These are phyloP conservation scores for Megalurothrips usitatus DNA, from an alignment of 2,888 invertebrate species.

Conservation along the genomic window DNA sequence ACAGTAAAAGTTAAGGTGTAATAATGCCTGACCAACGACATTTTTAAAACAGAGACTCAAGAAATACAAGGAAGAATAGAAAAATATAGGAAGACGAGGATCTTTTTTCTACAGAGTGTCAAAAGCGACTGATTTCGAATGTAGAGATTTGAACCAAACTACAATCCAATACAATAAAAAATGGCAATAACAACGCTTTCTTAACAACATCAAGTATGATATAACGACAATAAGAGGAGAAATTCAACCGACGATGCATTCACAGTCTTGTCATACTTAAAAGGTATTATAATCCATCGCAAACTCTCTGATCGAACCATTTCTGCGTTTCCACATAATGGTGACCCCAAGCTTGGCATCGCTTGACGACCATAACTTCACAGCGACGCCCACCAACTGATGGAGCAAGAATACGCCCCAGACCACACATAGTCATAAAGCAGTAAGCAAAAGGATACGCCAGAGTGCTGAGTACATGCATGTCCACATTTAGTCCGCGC, in stretches of 20 bases:
- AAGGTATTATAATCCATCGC: no score
- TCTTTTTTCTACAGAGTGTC: not conserved
- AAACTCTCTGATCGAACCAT: no score
- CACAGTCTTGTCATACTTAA: not conserved
- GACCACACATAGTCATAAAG: no score
- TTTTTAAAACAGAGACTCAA: not conserved
- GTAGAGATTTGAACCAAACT: not conserved
- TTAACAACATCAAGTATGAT: not conserved
- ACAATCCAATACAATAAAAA: not conserved
- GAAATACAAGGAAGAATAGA: conserved; percentile 2
- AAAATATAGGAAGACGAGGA: conserved; percentile 25
- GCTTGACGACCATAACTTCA: no score
- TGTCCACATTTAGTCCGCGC: no score
- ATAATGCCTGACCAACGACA: no score
- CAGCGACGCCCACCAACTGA: no score
- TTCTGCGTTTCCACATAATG: no score
- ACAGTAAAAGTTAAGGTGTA: not conserved
- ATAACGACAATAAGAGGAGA: conserved; percentile 3
- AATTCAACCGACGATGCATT: not conserved
- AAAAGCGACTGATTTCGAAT: not conserved
- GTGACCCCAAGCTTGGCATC: no score
- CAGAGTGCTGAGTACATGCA: no score
- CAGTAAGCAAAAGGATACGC: no score
- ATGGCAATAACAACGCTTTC: not conserved
- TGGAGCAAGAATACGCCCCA: no score